Evolutionary conservation across 2,888 invertebrate species (phyloP).

Genomic region (Uloborus plumipes): DNA sequence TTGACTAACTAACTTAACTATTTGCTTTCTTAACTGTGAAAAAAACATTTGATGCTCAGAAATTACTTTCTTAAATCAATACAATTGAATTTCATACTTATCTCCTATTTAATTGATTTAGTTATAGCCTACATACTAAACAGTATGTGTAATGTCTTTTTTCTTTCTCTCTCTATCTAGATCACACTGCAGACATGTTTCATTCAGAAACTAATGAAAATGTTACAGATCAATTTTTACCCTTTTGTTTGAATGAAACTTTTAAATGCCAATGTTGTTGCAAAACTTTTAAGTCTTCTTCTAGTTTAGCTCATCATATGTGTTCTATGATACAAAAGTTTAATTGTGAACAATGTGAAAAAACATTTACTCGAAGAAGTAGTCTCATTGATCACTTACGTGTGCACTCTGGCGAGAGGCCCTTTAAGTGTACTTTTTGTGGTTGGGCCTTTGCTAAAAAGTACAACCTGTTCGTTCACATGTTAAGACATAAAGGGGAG

Average conservation of each 20-base stretch:
- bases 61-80: no score
- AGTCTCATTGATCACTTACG: slow-evolving; percentile 38
- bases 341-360: slow-evolving; percentile 24
- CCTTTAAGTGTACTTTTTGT: slow-evolving; percentile 33
- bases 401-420: slow-evolving; percentile 37
- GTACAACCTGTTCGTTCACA: slow-evolving; percentile 41
- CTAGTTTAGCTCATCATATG: slow-evolving; percentile 6
- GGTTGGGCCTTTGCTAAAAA: slow-evolving; percentile 38
- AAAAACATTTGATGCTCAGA: no score
- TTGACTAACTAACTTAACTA: no score
- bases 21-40: no score
- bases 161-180: no score
- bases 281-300: not conserved
- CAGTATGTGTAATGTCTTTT: no score
- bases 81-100: no score
- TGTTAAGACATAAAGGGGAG: slow-evolving; percentile 22
- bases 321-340: not conserved
- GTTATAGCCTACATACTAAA: no score
- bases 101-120: no score
- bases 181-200: no score
- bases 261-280: slow-evolving; percentile 3
- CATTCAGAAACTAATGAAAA: no score
- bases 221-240: not conserved
- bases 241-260: not conserved
- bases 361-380: slow-evolving; percentile 44